phyloP scores from a whole-genome alignment of 2,113 vertebrate genomes.

The Entosphenus tridentatus region DNA sequence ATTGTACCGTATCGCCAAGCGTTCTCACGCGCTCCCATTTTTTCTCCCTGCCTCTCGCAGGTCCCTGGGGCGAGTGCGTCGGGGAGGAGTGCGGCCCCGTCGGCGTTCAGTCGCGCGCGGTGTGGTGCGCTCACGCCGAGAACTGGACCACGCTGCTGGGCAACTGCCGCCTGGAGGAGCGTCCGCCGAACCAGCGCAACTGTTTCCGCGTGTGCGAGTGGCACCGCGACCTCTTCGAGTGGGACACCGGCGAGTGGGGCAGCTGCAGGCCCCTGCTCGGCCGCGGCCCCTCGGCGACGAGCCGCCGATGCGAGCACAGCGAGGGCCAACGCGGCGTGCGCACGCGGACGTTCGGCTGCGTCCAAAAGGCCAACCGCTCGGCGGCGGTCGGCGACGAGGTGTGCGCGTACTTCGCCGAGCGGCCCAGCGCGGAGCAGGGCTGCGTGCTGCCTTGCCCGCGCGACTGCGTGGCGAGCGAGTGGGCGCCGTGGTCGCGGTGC shows the following conservation, averaged over 20 bases:
- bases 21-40: too few species aligned
- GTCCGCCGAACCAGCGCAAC: conserved; percentile 64
- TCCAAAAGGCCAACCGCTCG: conserved; percentile 37
- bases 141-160: conserved; percentile 79
- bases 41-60: conserved; percentile 20
- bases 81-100: conserved; percentile 79
- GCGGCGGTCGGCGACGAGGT: conserved; percentile 47
- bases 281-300: conserved; percentile 23
- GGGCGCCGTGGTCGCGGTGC: conserved; percentile 64
- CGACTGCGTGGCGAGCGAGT: conserved; percentile 66
- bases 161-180: conserved; percentile 50
- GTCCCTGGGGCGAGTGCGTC: conserved; percentile 90
- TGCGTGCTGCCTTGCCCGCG: conserved; percentile 78
- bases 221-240: conserved; percentile 83
- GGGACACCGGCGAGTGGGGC: conserved; percentile 59
- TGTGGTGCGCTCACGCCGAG: conserved; percentile 83
- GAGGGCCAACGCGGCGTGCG: conserved; percentile 73
- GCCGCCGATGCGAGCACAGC: conserved; percentile 27
- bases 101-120: conserved; percentile 65
- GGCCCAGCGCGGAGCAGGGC: conserved; percentile 68
- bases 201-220: conserved; percentile 87
- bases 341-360: conserved; percentile 47
- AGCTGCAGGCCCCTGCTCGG: conserved; percentile 45
- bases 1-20: too few species aligned
- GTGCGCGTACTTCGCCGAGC: conserved; percentile 85